Base-by-base conservation (phyloP, 2,888 invertebrate species). In the Druceiella hillmani region DNA sequence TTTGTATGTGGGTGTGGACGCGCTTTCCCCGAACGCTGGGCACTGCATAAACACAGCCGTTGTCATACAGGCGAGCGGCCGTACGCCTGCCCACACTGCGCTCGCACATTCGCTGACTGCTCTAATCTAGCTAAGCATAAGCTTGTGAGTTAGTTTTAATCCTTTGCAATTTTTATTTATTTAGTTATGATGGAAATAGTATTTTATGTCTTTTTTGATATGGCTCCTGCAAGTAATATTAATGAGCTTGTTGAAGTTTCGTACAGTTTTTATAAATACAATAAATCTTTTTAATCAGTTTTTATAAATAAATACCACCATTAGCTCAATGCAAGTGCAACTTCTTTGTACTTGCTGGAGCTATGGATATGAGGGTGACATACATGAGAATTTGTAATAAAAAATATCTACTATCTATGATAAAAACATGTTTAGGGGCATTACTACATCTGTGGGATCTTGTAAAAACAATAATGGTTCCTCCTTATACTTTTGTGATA, bases 81-180 rank as follows among this genome's bases (percentile, higher is more conserved):
- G 2, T 85, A 79, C 54, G 66, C 73, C 1, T 87, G 88, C 54
- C 74, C 80, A 26, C 66, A 79, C 45, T 87, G 87, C 53, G 75
- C 76, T 16, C 78, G 83, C 50, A 75, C 79, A 25, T 87, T 89
- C 62, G 80, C 85, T 0, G 86, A 87, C 62, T 76, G 79, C 49
- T 84, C 85, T 17, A 87, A 87, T 64, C 72, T 86, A 39, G 76
- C 75, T 10, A 83, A 81, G 53, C 83, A 84, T 52, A 76, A 74
- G 54, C 78, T 73, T 60, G 74, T 73, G 53, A 30, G 29, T 33
- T 27, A 16, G 11, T 13, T 32, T 20, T 30, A 9, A 16, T 12
- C n/a, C 9, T 14, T n/a, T n/a, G n/a, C n/a, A n/a, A n/a, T n/a
- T n/a, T n/a, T n/a, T n/a, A 5, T 12, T 5, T 4, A 16, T 7